Evolutionary conservation across 2,888 invertebrate genomes (phyloP), one percentile per base, ranked within the genome.

Genomic region (Plagodis dolabraria): DNA sequence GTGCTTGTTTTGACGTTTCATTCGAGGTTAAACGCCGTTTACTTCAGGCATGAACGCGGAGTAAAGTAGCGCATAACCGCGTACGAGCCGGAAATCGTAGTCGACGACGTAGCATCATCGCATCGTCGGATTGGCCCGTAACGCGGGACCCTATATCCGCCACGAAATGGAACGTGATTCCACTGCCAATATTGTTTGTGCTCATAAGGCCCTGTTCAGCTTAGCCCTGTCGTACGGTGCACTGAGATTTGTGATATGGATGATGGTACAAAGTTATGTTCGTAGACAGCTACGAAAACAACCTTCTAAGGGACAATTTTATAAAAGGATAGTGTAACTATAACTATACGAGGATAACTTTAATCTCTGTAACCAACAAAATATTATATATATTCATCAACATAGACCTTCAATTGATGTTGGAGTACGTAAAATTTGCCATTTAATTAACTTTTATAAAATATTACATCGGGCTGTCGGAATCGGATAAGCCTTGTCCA

Each of bases 111-210:
- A 83, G 84, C 87, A 86, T 85, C 83, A 81, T 71, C 79, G 83
- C 77, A 79, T 76, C 81, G 79, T 77, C 76, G 79, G 80, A 83
- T 85, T 80, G 83, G 79, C 74, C 77, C 79, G 81, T 83, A 83
- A 83, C 82, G 79, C 75, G 80, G 80, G 74, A 80, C 79, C 85
- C 83, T 85, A 87, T 87, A 88, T 88, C 88, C 87, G 86, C 85
- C 83, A 79, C 83, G 85, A 83, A 87, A 88, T 87, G 76, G 77
- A 85, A 85, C 84, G 84, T 85, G 87, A 82, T 82, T 83, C 82
- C 82, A 85, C 84, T 83, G 80, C 77, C 82, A 85, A 87, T 83
- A 78, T 74, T 75, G 74, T 70, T 69, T 66, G 70, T 71, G 69
- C 69, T 72, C 69, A 77, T 69, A 73, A 69, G 64, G 58, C 50